These are phyloP conservation scores for Lithobates pipiens DNA, from an alignment of 2,797 vertebrate species.

Conservation along the genomic window DNA sequence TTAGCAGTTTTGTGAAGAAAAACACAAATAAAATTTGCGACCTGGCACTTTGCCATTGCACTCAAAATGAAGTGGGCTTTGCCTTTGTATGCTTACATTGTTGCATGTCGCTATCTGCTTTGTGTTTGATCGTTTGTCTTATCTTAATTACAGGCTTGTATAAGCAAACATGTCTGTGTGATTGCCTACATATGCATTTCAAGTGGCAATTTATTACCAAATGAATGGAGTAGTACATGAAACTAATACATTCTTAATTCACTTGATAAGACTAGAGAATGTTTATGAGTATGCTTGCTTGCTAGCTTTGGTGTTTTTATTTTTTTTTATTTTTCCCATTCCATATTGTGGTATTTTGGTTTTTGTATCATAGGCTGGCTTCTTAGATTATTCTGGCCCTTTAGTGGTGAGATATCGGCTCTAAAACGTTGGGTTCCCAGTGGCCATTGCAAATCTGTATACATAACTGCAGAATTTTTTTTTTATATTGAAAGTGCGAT, in stretches of 20 bases:
- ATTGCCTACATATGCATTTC: not conserved
- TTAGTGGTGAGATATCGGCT: too few relatives aligned
- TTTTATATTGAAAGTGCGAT: too few relatives aligned
- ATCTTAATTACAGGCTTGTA: conserved; percentile 16
- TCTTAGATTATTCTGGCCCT: too few relatives aligned
- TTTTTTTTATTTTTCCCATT: too few relatives aligned
- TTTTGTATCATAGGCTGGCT: too few relatives aligned
- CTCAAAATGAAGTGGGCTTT: not conserved
- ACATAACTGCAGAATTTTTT: too few relatives aligned
- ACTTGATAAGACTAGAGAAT: not conserved
- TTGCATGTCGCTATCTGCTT: not conserved
- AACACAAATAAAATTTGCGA: not conserved
- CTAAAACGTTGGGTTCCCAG: too few relatives aligned
- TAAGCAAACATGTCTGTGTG: conserved; percentile 7
- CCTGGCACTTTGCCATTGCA: not conserved
- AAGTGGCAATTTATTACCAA: conserved; percentile 7
- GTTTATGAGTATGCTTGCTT: not conserved
- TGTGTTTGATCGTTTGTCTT: conserved; percentile 16
- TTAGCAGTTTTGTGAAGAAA: not conserved
- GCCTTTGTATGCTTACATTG: not conserved
- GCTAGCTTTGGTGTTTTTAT: too few relatives aligned
- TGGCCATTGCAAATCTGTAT: too few relatives aligned
- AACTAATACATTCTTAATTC: conserved; percentile 8
- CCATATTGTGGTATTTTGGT: too few relatives aligned
- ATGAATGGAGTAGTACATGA: not conserved